Evolutionary conservation across 2,113 vertebrate species (phyloP), one percentile per base, ranked within the genome.

Genomic region (Colaptes auratus): DNA sequence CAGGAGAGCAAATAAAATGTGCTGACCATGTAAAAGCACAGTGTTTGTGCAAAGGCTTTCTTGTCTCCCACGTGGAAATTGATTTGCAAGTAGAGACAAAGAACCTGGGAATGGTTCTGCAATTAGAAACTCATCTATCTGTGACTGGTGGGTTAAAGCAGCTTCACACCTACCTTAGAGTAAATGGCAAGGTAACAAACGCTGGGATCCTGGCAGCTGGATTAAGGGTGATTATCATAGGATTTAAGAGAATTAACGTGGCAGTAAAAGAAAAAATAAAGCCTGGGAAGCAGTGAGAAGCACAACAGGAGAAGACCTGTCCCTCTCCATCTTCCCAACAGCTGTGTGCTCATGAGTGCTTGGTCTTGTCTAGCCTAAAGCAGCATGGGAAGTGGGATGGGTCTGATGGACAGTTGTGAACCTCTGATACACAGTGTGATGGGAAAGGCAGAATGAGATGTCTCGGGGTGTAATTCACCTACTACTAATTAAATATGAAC

Each of bases 71-170:
- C 4, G 3, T 19, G 64, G 87, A 88, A 95, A 86, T 65, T 48
- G 78, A 58, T 74, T 86, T 86, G 85, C 92, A 92, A 93, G 85
- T 88, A 85, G 91, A 82, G 93, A 92, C 71, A 88, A 73, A 76
- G 79, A 88, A 88, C 66, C 79, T 70, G 89, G 79, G 89, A 61
- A 88, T 27, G 46, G 33, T 85, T 86, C 79, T 82, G 75, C 64
- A 80, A 56, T 96, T 92, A 74, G 66, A 93, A 95, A 59, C 55
- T 88, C 82, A 56, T 83, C 69, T 65, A 23, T 73, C 60, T 91
- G 61, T 80, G 72, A 80, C 70, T 1, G 7, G 65, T 75, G 88
- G 82, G 56, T 75, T 95, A 86, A 86, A 89, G 79, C 33, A 81
- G 35, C 86, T 84, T 97, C 88, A 69, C 50, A 78, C 88, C 73